phyloP scores from a whole-genome alignment of 2,113 vertebrate species.

The Gobio gobio region DNA sequence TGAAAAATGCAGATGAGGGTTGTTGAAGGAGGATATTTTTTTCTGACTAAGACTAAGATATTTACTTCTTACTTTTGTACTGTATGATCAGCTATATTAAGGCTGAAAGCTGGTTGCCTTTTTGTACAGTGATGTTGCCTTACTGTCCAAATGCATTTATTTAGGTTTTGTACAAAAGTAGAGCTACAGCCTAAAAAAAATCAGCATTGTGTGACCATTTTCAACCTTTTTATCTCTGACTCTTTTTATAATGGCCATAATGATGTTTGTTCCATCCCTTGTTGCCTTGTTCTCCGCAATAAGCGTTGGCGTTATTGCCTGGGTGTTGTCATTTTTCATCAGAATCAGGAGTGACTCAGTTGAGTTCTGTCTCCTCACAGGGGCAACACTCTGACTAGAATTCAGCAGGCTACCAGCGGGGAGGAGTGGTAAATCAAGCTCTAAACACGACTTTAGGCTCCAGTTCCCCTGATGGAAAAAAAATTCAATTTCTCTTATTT shows the following conservation, averaged over 20 bases:
- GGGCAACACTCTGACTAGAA: conserved; percentile 29
- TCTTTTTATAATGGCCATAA: conserved; percentile 11
- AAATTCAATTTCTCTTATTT: background rate
- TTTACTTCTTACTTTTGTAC: background rate
- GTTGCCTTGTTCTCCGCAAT: conserved; percentile 65
- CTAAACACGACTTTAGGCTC: conserved; percentile 13
- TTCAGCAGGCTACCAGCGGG: background rate
- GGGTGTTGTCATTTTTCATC: conserved; percentile 68
- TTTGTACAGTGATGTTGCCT: background rate
- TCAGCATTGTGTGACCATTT: background rate
- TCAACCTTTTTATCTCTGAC: conserved; percentile 1
- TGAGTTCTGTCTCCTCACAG: conserved; percentile 33
- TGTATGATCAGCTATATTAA: conserved; percentile 2
- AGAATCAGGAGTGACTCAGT: conserved; percentile 57
- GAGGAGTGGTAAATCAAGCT: conserved; percentile 22
- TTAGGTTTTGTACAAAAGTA: background rate
- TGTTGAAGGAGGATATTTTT: conserved; percentile 10
- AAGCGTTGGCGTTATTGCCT: conserved; percentile 54
- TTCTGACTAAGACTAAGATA: background rate
- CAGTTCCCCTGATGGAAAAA: background rate
- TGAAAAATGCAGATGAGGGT: conserved; percentile 16
- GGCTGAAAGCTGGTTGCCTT: background rate
- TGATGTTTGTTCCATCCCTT: conserved; percentile 60
- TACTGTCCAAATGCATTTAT: background rate
- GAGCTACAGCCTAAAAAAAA: background rate